Percentiles rank a stretch among this genome's conserved stretches.
Evolutionary conservation across 2,888 invertebrate species (phyloP).

Genomic region (Sphecodes monilicornis): DNA sequence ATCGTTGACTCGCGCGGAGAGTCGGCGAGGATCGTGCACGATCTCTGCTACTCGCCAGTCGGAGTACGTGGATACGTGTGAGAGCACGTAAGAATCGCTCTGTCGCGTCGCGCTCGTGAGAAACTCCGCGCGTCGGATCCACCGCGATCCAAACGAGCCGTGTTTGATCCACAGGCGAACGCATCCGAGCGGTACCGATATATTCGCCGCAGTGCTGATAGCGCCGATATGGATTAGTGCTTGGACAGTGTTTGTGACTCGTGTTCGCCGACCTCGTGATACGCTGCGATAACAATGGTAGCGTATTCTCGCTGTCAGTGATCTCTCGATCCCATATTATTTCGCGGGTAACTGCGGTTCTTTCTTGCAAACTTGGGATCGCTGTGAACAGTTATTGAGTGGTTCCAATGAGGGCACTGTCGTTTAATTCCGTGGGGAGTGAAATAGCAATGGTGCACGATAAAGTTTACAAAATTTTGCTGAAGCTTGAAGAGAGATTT

Average conservation of each 20-base stretch:
- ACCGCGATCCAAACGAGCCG: neutral
- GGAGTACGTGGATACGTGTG: constrained; percentile 62
- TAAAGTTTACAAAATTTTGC: too few species aligned
- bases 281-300: neutral
- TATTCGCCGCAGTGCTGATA: neutral
- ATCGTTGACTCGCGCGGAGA: constrained; percentile 51
- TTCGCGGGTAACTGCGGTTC: neutral
- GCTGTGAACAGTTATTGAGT: neutral
- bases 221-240: constrained; percentile 2
- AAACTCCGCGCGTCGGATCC: constrained; percentile 42
- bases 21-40: constrained; percentile 42
- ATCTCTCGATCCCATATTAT: neutral
- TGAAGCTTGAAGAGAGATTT: too few species aligned
- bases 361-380: neutral
- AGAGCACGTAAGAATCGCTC: constrained; percentile 47
- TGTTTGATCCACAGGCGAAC: neutral
- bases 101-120: constrained; percentile 52
- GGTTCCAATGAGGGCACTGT: too few species aligned
- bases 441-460: too few species aligned
- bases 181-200: neutral
- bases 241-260: constrained; percentile 5
- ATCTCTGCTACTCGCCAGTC: constrained; percentile 55
- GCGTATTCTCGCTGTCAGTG: neutral
- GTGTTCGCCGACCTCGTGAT: constrained; percentile 9
- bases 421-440: too few species aligned